These are phyloP conservation scores for Myotis planiceps DNA, from an alignment of 2,797 vertebrate genomes.

Conservation along the genomic window DNA sequence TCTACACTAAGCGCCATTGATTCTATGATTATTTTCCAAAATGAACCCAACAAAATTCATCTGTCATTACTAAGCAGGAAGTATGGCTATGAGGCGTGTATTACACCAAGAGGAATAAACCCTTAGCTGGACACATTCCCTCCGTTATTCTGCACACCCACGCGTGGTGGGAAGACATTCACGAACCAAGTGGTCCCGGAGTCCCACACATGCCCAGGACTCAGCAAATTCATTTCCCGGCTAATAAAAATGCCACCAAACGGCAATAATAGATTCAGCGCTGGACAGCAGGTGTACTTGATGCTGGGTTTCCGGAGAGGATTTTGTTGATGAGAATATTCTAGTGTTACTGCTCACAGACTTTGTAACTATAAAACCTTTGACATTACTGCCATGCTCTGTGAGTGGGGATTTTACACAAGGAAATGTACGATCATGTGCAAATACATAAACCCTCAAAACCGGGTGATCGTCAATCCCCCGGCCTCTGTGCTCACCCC, in stretches of 20 bases:
- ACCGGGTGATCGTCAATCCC: neutral
- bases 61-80: neutral
- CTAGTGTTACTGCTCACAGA: neutral
- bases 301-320: neutral
- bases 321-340: slow-evolving; percentile 45
- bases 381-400: neutral
- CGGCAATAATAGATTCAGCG: neutral
- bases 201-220: neutral
- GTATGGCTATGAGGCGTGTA: neutral
- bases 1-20: neutral
- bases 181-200: neutral
- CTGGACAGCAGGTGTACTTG: neutral
- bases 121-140: neutral
- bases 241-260: neutral
- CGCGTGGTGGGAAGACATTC: neutral
- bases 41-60: neutral
- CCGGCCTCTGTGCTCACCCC: accelerated
- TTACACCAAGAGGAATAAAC: neutral
- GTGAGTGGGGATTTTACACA: neutral
- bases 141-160: neutral
- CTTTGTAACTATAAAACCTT: neutral
- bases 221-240: slow-evolving; percentile 15
- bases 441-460: neutral
- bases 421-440: neutral
- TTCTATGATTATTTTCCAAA: neutral